phyloP scores from a whole-genome alignment of 2,113 vertebrate species.

The Oenanthe oenanthe region DNA sequence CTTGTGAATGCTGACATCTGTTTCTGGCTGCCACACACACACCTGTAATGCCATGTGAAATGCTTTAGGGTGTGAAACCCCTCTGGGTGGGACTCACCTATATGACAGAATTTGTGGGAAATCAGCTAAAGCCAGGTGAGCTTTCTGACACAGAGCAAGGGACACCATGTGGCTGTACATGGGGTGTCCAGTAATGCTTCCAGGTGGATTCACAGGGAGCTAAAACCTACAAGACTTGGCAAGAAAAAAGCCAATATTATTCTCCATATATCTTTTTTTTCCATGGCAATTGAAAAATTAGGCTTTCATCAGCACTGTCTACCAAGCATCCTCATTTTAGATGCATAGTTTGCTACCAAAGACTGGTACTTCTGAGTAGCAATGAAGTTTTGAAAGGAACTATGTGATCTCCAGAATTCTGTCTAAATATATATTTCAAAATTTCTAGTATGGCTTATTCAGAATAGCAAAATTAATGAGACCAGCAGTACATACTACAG shows the following conservation, averaged over 20 bases:
- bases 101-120: not conserved
- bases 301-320: not conserved
- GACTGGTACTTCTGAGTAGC: not conserved
- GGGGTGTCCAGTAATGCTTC: not conserved
- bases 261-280: not conserved
- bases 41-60: not conserved
- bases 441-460: not conserved
- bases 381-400: not conserved
- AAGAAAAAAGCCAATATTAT: not conserved
- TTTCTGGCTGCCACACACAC: not conserved
- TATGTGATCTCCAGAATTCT: accelerated
- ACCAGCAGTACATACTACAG: not conserved
- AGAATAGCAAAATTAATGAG: not conserved
- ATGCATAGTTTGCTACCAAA: not conserved
- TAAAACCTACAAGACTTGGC: not conserved
- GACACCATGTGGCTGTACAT: accelerated
- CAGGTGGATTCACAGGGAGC: not conserved
- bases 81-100: not conserved
- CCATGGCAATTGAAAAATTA: not conserved
- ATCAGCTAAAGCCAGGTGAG: not conserved
- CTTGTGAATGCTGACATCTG: not conserved
- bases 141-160: not conserved
- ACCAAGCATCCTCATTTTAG: not conserved
- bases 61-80: not conserved
- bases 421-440: not conserved